These are phyloP conservation scores for Hypomecis punctinalis DNA, from an alignment of 2,888 invertebrate species.

Conservation along the genomic window DNA sequence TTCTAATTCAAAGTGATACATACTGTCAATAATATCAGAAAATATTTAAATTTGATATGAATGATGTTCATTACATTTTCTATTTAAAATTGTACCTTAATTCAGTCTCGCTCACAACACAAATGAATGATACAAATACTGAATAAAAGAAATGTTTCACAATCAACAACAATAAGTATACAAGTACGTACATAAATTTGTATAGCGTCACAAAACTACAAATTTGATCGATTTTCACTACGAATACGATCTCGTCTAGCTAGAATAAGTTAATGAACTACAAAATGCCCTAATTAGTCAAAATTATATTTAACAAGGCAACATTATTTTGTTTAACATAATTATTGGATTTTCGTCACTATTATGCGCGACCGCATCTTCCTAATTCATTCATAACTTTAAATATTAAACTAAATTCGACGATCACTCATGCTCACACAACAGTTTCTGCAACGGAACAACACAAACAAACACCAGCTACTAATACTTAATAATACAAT, in stretches of 20 bases:
- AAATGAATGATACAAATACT: conserved; percentile 81
- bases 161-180: conserved; percentile 57
- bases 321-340: conserved; percentile 71
- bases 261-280: conserved; percentile 80
- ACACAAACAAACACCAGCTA: conserved; percentile 78
- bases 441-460: conserved; percentile 71
- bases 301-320: conserved; percentile 82
- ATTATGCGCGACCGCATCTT: conserved; percentile 85
- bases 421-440: conserved; percentile 79
- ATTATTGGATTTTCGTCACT: conserved; percentile 85
- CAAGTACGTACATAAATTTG: conserved; percentile 59
- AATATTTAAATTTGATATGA: conserved; percentile 61
- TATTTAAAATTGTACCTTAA: conserved; percentile 78
- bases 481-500: conserved; percentile 85
- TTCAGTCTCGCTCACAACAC: conserved; percentile 82
- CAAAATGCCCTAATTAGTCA: conserved; percentile 82
- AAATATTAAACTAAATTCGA: conserved; percentile 83
- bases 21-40: conserved; percentile 72
- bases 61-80: conserved; percentile 64
- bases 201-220: conserved; percentile 62
- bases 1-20: conserved; percentile 57
- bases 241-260: conserved; percentile 77
- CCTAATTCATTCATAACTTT: conserved; percentile 81
- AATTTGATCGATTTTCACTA: conserved; percentile 78
- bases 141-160: conserved; percentile 72